Conservation (phyloP, 2,113 vertebrate genomes). For the Merops nubicus region DNA sequence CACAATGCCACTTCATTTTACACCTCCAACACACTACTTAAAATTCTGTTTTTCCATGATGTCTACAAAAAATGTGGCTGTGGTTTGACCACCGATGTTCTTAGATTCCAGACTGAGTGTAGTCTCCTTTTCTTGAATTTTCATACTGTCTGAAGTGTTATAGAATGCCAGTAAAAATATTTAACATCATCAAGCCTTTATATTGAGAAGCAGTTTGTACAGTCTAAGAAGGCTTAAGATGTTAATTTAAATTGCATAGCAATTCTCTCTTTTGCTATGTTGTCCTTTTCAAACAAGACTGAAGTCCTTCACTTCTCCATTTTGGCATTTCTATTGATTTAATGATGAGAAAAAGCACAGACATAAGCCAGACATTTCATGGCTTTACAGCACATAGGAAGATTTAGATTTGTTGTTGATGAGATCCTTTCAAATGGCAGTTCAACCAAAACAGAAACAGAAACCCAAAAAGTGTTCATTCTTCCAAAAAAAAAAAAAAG, state of each 20-base stretch:
- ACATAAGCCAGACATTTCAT: not conserved
- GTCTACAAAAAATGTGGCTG: not conserved
- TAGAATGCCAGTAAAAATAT: slow-evolving; percentile 34
- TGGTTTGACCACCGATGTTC: not conserved
- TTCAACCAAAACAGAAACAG: not conserved
- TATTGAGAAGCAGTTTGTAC: not conserved
- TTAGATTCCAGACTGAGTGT: not conserved
- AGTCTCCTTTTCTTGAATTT: not conserved
- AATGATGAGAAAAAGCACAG: not conserved
- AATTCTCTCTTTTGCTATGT: not conserved
- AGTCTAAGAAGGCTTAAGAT: not conserved
- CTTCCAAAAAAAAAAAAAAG: not conserved
- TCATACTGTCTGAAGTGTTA: not conserved
- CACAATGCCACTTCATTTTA: not conserved
- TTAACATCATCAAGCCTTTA: not conserved
- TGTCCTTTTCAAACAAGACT: not conserved
- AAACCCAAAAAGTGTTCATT: not conserved
- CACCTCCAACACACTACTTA: not conserved
- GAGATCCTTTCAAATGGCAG: not conserved
- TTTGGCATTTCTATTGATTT: not conserved
- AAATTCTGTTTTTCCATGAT: not conserved
- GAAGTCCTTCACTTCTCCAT: not conserved
- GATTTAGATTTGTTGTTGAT: not conserved
- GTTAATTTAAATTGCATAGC: not conserved
- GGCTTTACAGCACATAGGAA: not conserved